Conservation (phyloP, 2,888 invertebrate genomes). For the Eupithecia subfuscata region DNA sequence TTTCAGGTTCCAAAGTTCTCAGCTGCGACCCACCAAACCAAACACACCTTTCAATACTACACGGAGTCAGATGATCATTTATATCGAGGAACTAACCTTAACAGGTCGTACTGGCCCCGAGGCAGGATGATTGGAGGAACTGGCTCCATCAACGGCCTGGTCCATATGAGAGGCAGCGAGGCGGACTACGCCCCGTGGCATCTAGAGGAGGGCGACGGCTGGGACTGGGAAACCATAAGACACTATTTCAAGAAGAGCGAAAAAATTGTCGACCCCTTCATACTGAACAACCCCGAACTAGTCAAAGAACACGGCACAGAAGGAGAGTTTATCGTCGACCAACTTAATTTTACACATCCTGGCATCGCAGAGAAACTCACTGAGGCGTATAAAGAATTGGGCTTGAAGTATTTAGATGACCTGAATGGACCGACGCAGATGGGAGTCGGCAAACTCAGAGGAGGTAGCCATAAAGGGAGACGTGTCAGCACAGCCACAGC, state of each 20-base stretch:
- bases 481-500: constrained; percentile 84
- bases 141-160: constrained; percentile 73
- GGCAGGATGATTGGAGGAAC: constrained; percentile 75
- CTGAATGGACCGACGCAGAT: constrained; percentile 77
- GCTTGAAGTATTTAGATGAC: constrained; percentile 72
- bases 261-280: constrained; percentile 69
- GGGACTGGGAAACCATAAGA: constrained; percentile 72
- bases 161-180: constrained; percentile 72
- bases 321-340: constrained; percentile 80
- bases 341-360: constrained; percentile 71
- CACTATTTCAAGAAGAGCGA: constrained; percentile 75
- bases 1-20: constrained; percentile 74
- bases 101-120: constrained; percentile 73
- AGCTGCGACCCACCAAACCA: constrained; percentile 60
- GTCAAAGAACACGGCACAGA: constrained; percentile 73
- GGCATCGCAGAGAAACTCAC: constrained; percentile 64
- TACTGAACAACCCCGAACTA: constrained; percentile 66
- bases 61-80: constrained; percentile 66
- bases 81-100: constrained; percentile 58
- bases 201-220: constrained; percentile 62
- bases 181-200: constrained; percentile 74
- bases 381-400: constrained; percentile 78
- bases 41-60: constrained; percentile 68
- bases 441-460: constrained; percentile 82
- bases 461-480: constrained; percentile 76